Percentiles rank a stretch among this genome's conserved stretches.
These are phyloP conservation scores for Zoanthus solanderi DNA, from an alignment of 92 coral and sea anemone genomes.

Conservation along the genomic window DNA sequence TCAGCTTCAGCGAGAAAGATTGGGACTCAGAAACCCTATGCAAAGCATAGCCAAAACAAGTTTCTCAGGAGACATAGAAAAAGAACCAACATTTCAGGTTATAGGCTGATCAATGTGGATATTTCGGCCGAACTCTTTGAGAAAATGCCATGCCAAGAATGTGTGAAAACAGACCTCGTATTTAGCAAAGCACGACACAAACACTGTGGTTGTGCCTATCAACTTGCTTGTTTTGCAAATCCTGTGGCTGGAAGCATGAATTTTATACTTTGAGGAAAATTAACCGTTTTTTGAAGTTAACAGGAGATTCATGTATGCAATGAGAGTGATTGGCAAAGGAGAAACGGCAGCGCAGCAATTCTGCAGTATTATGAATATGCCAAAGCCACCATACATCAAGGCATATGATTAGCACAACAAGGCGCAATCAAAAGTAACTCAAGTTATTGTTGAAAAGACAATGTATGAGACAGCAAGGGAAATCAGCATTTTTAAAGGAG, in stretches of 20 bases:
- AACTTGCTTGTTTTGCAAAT: constrained; percentile 23
- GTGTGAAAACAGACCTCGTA: neutral
- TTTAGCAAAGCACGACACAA: neutral
- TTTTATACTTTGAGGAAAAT: constrained; percentile 17
- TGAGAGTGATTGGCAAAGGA: constrained; percentile 30
- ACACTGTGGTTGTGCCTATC: constrained; percentile 10
- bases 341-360: constrained; percentile 26
- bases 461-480: constrained; percentile 23
- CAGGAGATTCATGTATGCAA: constrained; percentile 7
- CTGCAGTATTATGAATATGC: constrained; percentile 62
- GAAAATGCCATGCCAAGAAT: constrained; percentile 21
- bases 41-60: neutral
- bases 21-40: neutral
- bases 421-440: constrained; percentile 45
- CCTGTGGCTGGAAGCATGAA: constrained; percentile 44
- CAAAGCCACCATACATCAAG: constrained; percentile 34
- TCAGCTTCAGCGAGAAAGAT: constrained; percentile 16
- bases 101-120: constrained; percentile 16
- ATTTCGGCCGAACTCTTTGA: constrained; percentile 36
- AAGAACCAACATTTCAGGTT: constrained; percentile 4
- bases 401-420: constrained; percentile 44
- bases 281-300: constrained; percentile 13
- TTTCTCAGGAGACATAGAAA: neutral
- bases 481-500: constrained; percentile 32
- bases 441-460: constrained; percentile 24